These are phyloP conservation scores for Xiphophorus maculatus DNA, from an alignment of 2,113 vertebrate genomes.

Conservation along the genomic window DNA sequence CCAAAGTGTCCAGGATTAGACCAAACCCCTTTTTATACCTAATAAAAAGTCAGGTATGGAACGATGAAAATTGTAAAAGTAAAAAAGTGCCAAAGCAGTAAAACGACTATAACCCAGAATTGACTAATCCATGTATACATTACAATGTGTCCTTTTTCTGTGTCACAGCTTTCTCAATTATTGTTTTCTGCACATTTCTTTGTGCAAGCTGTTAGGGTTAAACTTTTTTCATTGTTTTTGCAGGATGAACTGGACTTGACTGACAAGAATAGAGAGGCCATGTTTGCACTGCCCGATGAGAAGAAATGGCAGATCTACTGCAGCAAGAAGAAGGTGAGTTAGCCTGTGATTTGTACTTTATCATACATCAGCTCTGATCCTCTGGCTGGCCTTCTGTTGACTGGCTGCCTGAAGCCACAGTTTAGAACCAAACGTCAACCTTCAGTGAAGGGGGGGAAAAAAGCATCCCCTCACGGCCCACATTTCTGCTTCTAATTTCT, in stretches of 20 bases:
- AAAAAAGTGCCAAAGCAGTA: background rate
- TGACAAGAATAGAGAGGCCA: slow-evolving; percentile 96
- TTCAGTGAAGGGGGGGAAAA: slow-evolving; percentile 26
- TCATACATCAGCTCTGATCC: slow-evolving; percentile 20
- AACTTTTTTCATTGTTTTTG: slow-evolving; percentile 25
- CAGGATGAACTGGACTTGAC: slow-evolving; percentile 98
- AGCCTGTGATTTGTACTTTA: slow-evolving; percentile 6
- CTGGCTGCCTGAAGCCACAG: slow-evolving; percentile 41
- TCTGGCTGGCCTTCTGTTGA: slow-evolving; percentile 52
- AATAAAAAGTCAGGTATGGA: background rate
- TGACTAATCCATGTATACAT: background rate
- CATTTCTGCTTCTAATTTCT: slow-evolving; percentile 42
- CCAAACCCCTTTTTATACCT: background rate
- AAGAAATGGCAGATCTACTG: slow-evolving; percentile 99
- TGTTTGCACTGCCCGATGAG: slow-evolving; percentile 95
- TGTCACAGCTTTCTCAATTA: background rate
- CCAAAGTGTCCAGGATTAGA: too few species aligned
- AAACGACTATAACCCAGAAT: background rate
- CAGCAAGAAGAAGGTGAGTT: slow-evolving; percentile 96
- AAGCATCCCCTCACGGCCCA: slow-evolving; percentile 12
- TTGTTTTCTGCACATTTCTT: background rate
- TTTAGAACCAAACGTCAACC: slow-evolving; percentile 39
- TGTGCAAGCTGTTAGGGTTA: background rate
- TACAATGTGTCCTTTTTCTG: background rate
- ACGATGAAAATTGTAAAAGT: background rate